Percentiles rank a stretch among this genome's conserved stretches.
Evolutionary conservation across 2,113 vertebrate genomes (phyloP).

Genomic region (Sitta europaea): DNA sequence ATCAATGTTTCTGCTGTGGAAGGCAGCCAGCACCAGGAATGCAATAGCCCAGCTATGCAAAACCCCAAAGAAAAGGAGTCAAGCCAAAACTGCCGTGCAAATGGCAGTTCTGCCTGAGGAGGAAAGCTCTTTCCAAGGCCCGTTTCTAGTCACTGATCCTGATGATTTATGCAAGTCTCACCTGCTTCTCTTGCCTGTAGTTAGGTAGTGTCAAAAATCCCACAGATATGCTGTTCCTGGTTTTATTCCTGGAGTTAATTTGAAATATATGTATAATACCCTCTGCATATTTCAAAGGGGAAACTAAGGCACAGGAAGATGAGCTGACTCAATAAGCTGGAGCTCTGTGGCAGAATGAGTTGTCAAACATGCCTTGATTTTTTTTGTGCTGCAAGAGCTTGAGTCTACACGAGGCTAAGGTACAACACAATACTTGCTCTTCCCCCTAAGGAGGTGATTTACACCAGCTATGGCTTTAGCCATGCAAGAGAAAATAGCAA

Average conservation of each 20-base stretch:
- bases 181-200: not conserved
- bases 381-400: not conserved
- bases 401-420: not conserved
- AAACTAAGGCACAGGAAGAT: not conserved
- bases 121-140: not conserved
- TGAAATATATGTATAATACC: not conserved
- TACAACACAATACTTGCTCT: not conserved
- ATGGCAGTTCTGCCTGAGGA: not conserved
- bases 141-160: not conserved
- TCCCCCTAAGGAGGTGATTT: not conserved
- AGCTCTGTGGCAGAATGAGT: not conserved
- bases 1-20: conserved; percentile 10
- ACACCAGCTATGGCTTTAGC: not conserved
- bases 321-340: not conserved
- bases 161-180: not conserved
- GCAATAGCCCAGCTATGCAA: not conserved
- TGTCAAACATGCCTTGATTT: not conserved
- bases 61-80: not conserved
- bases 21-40: not conserved
- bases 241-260: not conserved
- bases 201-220: not conserved
- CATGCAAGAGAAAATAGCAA: not conserved
- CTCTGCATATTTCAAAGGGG: not conserved
- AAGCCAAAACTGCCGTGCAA: not conserved
- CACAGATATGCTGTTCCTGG: not conserved